These are phyloP conservation scores for Anaspis maculata DNA, from an alignment of 2,888 invertebrate genomes.

Conservation along the genomic window DNA sequence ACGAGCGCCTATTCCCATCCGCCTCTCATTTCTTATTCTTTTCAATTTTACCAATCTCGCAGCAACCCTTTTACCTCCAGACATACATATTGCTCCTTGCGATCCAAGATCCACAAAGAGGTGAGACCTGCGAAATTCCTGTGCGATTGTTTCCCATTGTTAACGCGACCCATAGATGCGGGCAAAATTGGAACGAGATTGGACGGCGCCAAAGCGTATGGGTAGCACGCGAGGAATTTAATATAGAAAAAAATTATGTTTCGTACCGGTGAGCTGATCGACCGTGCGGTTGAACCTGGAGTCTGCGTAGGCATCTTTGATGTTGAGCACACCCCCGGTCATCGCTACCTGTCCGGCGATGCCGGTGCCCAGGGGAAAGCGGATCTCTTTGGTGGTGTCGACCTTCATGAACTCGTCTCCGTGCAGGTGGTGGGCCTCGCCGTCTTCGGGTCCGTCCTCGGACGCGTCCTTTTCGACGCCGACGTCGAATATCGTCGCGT, in stretches of 20 bases:
- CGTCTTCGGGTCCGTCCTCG: slow-evolving; percentile 8
- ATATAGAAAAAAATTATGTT: not conserved
- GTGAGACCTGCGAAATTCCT: too few relatives aligned
- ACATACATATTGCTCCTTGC: too few relatives aligned
- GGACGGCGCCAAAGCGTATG: too few relatives aligned
- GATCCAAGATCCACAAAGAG: too few relatives aligned
- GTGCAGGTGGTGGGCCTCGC: too few relatives aligned
- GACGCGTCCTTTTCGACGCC: slow-evolving; percentile 39
- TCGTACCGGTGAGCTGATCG: slow-evolving; percentile 50
- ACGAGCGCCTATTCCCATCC: too few relatives aligned
- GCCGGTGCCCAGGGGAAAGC: slow-evolving; percentile 68
- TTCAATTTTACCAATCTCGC: too few relatives aligned
- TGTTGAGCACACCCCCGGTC: slow-evolving; percentile 72
- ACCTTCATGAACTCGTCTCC: slow-evolving; percentile 24
- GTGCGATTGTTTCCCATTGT: too few relatives aligned
- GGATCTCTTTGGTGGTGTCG: slow-evolving; percentile 47
- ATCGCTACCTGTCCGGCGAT: slow-evolving; percentile 77
- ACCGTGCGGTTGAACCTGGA: slow-evolving; percentile 64
- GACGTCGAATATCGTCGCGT: slow-evolving; percentile 74
- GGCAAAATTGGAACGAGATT: too few relatives aligned
- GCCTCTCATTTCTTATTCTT: too few relatives aligned
- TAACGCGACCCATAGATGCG: too few relatives aligned
- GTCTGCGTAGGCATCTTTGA: slow-evolving; percentile 74
- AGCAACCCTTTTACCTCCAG: too few relatives aligned
- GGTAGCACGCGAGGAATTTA: not conserved